Evolutionary conservation across 1,140 invertebrate species (phyloP).

Genomic region (Drosophila nigrodunni): DNA sequence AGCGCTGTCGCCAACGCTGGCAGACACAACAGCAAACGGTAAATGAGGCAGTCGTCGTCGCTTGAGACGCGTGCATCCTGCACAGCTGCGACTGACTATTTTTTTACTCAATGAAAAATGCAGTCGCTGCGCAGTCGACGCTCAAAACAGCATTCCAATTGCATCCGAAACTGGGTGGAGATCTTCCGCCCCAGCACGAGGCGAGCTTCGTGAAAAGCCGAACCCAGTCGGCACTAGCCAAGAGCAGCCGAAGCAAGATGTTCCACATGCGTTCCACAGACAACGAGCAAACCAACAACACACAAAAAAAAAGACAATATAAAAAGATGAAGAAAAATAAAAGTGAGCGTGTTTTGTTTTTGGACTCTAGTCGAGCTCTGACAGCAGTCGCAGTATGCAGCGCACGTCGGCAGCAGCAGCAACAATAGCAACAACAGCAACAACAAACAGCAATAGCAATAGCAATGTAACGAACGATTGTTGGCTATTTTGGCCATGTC

Average conservation of each 20-base stretch:
- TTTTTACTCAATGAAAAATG: conserved; percentile 80
- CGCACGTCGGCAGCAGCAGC: conserved; percentile 49
- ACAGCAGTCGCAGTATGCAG: conserved; percentile 30
- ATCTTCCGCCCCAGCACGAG: conserved; percentile 82
- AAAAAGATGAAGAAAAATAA: conserved; percentile 31
- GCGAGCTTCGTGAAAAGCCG: conserved; percentile 29
- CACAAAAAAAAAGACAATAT: not conserved
- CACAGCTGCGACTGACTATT: conserved; percentile 35
- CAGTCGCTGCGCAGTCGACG: conserved; percentile 41
- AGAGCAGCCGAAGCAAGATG: conserved; percentile 28
- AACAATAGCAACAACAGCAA: not conserved
- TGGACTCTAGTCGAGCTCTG: conserved; percentile 20
- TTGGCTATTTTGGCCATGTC: conserved; percentile 30
- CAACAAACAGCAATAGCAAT: conserved; percentile 13
- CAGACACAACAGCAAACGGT: conserved; percentile 57
- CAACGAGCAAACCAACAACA: not conserved
- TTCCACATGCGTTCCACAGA: conserved; percentile 60
- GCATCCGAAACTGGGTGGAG: conserved; percentile 84
- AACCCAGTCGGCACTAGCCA: not conserved
- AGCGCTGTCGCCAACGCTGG: conserved; percentile 6
- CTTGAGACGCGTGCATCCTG: conserved; percentile 67
- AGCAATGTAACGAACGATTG: conserved; percentile 4
- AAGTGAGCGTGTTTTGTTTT: conserved; percentile 59
- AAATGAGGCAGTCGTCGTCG: conserved; percentile 66
- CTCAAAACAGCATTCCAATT: conserved; percentile 68